A percentile compares a stretch with the other conserved stretches of the same genome.
Evolutionary conservation across 1,140 invertebrate species (phyloP).

Genomic region (Euura saliciscinereae): DNA sequence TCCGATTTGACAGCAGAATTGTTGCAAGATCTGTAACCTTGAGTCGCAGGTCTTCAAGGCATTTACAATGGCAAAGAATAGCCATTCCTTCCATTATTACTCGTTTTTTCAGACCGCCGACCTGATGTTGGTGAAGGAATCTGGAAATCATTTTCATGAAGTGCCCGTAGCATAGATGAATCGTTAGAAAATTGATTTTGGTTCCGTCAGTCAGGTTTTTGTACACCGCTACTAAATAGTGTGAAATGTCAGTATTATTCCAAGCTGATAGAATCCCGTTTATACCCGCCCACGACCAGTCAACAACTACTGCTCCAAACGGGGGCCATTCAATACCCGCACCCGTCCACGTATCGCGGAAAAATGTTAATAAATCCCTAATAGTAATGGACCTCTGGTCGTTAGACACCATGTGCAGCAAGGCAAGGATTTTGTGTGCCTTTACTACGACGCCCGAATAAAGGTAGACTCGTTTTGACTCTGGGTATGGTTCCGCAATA

Average conservation of each 20-base stretch:
- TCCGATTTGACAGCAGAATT: no score
- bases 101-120: neutral
- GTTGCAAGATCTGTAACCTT: no score
- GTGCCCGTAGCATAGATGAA: slow-evolving; percentile 14
- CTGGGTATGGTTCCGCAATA: slow-evolving; percentile 15
- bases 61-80: slow-evolving; percentile 7
- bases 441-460: slow-evolving; percentile 10
- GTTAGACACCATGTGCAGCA: slow-evolving; percentile 19
- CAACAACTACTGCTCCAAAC: slow-evolving; percentile 12
- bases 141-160: slow-evolving; percentile 23
- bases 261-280: slow-evolving; percentile 14
- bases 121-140: slow-evolving; percentile 10
- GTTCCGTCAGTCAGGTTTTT: neutral
- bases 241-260: slow-evolving; percentile 14
- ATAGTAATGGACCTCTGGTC: slow-evolving; percentile 18
- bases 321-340: slow-evolving; percentile 16
- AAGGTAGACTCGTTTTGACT: slow-evolving; percentile 17
- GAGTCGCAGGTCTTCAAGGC: no score
- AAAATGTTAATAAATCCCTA: slow-evolving; percentile 16
- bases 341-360: slow-evolving; percentile 1
- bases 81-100: slow-evolving; percentile 19
- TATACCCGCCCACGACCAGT: slow-evolving; percentile 21
- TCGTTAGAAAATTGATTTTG: no score
- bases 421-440: slow-evolving; percentile 13
- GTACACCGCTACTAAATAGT: slow-evolving; percentile 16